phyloP scores from a whole-genome alignment of 2,888 invertebrate genomes.

The Andrena bucephala region DNA sequence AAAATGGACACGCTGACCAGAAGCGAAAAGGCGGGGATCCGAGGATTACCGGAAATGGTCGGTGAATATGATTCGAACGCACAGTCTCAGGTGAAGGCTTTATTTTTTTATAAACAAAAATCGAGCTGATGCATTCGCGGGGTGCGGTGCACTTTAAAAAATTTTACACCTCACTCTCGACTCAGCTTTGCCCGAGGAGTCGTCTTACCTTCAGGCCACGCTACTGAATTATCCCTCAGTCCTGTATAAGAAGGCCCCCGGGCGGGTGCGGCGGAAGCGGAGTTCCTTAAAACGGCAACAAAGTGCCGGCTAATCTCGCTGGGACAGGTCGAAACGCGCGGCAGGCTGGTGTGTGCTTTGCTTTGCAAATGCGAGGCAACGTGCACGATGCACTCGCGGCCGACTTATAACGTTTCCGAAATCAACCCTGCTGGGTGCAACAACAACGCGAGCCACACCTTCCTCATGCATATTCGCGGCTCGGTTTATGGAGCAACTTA shows the following conservation, averaged over 20 bases:
- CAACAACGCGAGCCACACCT: slow-evolving; percentile 76
- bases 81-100: no score
- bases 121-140: no score
- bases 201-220: background rate
- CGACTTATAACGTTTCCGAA: slow-evolving; percentile 80
- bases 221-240: background rate
- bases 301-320: slow-evolving; percentile 53
- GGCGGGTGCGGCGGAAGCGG: slow-evolving; percentile 5
- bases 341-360: slow-evolving; percentile 65
- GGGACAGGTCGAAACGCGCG: slow-evolving; percentile 41
- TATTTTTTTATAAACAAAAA: no score
- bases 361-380: slow-evolving; percentile 79
- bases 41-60: no score
- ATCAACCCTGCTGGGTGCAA: slow-evolving; percentile 72
- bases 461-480: slow-evolving; percentile 81
- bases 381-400: slow-evolving; percentile 74
- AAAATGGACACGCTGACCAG: background rate
- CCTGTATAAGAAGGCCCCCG: background rate
- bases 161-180: background rate
- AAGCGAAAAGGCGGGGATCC: no score
- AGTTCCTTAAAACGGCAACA: slow-evolving; percentile 53
- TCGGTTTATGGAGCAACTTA: slow-evolving; percentile 73
- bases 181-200: background rate
- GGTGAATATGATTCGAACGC: no score
- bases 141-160: no score